These are phyloP conservation scores for Clarias macrocephalus DNA, from an alignment of 2,113 vertebrate species.

Conservation along the genomic window DNA sequence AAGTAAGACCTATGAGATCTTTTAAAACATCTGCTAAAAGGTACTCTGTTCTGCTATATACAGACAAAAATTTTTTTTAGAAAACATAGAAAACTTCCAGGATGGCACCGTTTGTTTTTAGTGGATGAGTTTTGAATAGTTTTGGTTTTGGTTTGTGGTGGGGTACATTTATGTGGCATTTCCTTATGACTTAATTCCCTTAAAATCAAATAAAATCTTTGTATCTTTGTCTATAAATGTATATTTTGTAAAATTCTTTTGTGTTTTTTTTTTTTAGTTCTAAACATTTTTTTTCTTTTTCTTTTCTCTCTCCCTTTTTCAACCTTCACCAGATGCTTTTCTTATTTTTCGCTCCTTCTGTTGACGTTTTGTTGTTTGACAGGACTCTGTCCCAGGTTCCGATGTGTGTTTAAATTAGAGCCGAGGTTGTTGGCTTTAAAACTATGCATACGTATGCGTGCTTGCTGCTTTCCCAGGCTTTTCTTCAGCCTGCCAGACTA, in stretches of 20 bases:
- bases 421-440: constrained; percentile 46
- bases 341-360: constrained; percentile 67
- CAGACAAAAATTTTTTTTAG: neutral
- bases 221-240: neutral
- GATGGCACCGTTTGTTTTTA: neutral
- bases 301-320: constrained; percentile 71
- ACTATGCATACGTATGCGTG: constrained; percentile 68
- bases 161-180: neutral
- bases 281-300: neutral
- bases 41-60: neutral
- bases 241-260: neutral
- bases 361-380: constrained; percentile 87
- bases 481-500: constrained; percentile 85
- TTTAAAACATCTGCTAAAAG: neutral
- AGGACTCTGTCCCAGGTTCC: constrained; percentile 89
- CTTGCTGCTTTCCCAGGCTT: constrained; percentile 90
- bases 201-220: constrained; percentile 11
- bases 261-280: neutral
- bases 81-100: neutral
- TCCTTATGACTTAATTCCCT: constrained; percentile 6
- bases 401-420: constrained; percentile 81
- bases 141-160: neutral
- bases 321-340: constrained; percentile 87
- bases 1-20: neutral
- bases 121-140: neutral